Evolutionary conservation across 2,113 vertebrate genomes (phyloP).

Genomic region (Petrocephalus microphthalmus): DNA sequence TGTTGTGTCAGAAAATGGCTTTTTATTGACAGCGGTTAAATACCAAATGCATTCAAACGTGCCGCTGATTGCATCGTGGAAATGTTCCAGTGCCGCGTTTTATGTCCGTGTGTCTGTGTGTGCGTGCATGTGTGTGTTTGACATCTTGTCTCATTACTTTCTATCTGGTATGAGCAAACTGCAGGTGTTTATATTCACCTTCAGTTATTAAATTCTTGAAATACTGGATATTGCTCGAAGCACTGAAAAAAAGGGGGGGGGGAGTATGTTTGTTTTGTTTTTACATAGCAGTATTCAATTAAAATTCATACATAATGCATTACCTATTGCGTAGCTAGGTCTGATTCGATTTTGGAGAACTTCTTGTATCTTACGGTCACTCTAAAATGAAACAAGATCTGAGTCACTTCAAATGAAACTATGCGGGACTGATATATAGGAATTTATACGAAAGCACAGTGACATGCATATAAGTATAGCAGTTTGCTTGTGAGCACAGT

Average conservation of each 20-base stretch:
- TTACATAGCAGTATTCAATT: neutral
- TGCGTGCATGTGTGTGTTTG: neutral
- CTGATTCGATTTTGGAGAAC: neutral
- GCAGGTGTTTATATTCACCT: neutral
- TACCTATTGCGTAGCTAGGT: neutral
- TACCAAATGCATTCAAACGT: neutral
- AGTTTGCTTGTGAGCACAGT: neutral
- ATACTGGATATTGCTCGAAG: neutral
- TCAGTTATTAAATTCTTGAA: neutral
- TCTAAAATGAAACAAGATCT: neutral
- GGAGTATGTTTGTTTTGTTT: neutral
- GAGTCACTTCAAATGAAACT: neutral
- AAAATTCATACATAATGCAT: neutral
- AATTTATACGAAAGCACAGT: neutral
- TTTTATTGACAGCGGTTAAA: constrained; percentile 10
- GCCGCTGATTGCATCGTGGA: neutral
- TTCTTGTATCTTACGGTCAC: neutral
- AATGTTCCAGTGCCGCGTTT: neutral
- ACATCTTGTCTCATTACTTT: constrained; percentile 10
- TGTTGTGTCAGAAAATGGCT: constrained; percentile 7
- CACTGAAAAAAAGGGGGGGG: neutral
- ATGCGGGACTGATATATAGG: neutral
- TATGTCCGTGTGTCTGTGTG: neutral
- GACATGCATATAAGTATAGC: neutral
- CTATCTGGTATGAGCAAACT: neutral